Percentiles rank a stretch among this genome's conserved stretches.
phyloP scores from a whole-genome alignment of 2,797 vertebrate genomes.

The Loris lydekkerianus region DNA sequence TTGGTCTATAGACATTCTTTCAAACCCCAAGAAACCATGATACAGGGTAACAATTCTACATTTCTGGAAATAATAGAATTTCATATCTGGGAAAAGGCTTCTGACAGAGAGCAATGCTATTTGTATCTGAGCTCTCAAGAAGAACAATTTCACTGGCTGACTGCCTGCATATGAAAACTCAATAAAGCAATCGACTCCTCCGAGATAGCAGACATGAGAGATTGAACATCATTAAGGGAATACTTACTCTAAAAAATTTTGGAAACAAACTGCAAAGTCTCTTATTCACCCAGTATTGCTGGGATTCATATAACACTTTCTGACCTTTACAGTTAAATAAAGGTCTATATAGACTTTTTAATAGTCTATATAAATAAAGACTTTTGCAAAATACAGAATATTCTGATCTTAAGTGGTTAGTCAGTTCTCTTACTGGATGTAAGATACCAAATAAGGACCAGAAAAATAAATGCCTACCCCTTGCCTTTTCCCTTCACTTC shows the following conservation, averaged over 20 bases:
- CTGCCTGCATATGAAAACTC: background rate
- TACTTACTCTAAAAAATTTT: background rate
- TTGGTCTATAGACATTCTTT: background rate
- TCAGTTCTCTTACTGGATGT: background rate
- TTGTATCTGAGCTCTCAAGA: background rate
- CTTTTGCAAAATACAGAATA: background rate
- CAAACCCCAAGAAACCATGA: background rate
- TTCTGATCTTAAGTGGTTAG: background rate
- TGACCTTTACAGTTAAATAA: background rate
- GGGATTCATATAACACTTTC: background rate
- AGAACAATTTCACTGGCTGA: background rate
- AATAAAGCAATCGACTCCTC: background rate
- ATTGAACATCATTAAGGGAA: background rate
- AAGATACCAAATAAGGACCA: conserved; percentile 3
- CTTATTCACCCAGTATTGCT: background rate
- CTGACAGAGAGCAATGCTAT: background rate
- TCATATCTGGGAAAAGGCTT: background rate
- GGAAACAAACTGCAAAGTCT: conserved; percentile 36
- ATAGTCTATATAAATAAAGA: background rate
- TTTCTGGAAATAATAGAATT: background rate
- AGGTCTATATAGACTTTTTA: too few relatives aligned
- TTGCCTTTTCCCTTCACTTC: background rate
- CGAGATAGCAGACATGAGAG: background rate
- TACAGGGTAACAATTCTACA: background rate
- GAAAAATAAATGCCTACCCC: background rate